phyloP scores from a whole-genome alignment of 2,113 vertebrate genomes.

The Marmota flaviventris region DNA sequence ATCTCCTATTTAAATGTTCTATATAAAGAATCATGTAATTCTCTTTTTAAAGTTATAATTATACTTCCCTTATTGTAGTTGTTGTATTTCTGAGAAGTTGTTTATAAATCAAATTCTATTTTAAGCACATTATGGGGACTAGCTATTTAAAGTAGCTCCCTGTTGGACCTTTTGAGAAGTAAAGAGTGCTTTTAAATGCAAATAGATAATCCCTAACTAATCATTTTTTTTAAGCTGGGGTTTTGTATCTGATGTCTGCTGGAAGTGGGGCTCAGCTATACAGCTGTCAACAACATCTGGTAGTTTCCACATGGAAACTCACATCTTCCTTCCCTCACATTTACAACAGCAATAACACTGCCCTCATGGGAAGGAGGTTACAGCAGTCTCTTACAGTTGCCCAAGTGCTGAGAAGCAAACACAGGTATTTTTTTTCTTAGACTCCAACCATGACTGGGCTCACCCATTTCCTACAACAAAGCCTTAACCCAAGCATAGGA shows the following conservation, averaged over 20 bases:
- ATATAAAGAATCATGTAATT: conserved; percentile 55
- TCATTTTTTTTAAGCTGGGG: conserved; percentile 45
- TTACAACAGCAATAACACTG: background rate
- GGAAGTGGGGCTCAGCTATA: background rate
- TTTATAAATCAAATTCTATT: conserved; percentile 66
- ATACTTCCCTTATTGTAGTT: conserved; percentile 12
- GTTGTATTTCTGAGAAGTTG: conserved; percentile 47
- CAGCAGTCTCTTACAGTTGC: background rate
- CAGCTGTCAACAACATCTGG: conserved; percentile 9
- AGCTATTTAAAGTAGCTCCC: conserved; percentile 65
- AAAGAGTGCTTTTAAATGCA: conserved; percentile 54
- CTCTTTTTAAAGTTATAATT: conserved; percentile 58
- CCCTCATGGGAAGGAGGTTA: background rate
- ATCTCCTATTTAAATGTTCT: background rate
- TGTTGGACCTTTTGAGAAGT: conserved; percentile 12
- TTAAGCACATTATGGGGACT: conserved; percentile 63
- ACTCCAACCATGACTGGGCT: background rate
- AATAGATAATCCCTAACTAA: background rate
- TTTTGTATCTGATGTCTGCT: conserved; percentile 16
- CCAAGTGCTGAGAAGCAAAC: background rate
- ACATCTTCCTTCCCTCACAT: background rate
- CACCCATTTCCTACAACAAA: background rate
- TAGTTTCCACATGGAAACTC: background rate
- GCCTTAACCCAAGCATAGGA: background rate
- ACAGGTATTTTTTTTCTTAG: background rate